Evolutionary conservation across 1,140 invertebrate species (phyloP).

Genomic region (Meloidogyne exigua): DNA sequence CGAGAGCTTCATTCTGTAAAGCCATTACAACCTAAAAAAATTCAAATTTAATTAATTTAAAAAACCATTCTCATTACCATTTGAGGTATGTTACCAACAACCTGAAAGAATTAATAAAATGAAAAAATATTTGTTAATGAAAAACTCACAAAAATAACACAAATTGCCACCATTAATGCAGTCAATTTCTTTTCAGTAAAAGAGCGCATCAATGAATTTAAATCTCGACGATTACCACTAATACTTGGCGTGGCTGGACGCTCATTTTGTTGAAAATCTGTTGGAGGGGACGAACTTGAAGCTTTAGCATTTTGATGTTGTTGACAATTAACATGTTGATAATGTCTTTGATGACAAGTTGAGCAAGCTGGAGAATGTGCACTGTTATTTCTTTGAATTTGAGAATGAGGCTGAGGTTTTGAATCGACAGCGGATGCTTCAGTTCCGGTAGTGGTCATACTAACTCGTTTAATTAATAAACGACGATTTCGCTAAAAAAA

Average conservation of each 20-base stretch:
- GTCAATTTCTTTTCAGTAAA: slow-evolving; percentile 62
- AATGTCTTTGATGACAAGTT: neutral
- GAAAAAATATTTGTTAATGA: slow-evolving; percentile 25
- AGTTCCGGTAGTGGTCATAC: slow-evolving; percentile 26
- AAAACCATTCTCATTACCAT: slow-evolving; percentile 36
- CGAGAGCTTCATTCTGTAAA: slow-evolving; percentile 56
- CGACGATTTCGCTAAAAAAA: slow-evolving; percentile 49
- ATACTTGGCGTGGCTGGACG: slow-evolving; percentile 10
- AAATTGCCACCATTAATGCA: slow-evolving; percentile 56
- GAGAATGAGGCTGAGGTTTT: slow-evolving; percentile 18
- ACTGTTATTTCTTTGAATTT: slow-evolving; percentile 15
- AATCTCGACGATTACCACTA: slow-evolving; percentile 27
- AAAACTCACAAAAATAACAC: slow-evolving; percentile 50
- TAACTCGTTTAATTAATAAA: slow-evolving; percentile 49
- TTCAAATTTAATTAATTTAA: neutral
- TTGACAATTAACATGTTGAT: neutral
- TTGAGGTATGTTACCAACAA: slow-evolving; percentile 52
- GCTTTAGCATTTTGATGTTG: slow-evolving; percentile 14
- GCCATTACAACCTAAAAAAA: slow-evolving; percentile 49
- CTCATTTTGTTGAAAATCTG: too few species aligned
- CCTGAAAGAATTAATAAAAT: neutral
- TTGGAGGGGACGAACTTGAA: neutral
- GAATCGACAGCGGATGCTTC: slow-evolving; percentile 15
- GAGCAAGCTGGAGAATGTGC: neutral
- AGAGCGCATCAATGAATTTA: slow-evolving; percentile 43